Evolutionary conservation across 2,113 vertebrate species (phyloP).

Genomic region (Helogale parvula): DNA sequence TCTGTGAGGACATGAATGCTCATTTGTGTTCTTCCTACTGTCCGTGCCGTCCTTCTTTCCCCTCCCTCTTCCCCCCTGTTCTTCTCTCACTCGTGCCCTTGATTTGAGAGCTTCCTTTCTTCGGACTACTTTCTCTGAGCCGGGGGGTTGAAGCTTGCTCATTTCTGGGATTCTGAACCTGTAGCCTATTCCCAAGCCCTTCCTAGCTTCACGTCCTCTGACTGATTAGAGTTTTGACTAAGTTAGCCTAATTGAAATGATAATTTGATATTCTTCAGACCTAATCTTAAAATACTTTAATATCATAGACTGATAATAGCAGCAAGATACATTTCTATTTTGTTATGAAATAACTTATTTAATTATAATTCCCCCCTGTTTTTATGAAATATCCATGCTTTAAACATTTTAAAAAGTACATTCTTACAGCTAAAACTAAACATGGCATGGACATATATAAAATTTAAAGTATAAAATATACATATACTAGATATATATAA

Average conservation of each 20-base stretch:
- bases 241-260: neutral
- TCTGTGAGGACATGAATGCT: neutral
- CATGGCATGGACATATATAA: neutral
- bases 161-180: neutral
- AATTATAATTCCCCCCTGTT: constrained; percentile 23
- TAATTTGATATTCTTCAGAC: neutral
- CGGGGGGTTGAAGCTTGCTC: neutral
- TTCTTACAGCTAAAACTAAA: neutral
- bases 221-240: neutral
- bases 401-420: constrained; percentile 29
- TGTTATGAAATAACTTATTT: constrained; percentile 26
- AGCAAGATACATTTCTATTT: neutral
- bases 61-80: neutral
- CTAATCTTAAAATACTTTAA: constrained; percentile 23
- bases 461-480: too few species aligned
- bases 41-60: fast-evolving
- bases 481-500: neutral
- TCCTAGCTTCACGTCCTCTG: neutral
- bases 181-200: neutral
- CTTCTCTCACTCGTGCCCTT: neutral
- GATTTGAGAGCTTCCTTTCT: neutral
- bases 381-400: constrained; percentile 15
- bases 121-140: neutral
- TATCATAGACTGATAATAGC: neutral
- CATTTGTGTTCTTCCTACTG: neutral